A percentile compares a stretch with the other conserved stretches of the same genome.
These are phyloP conservation scores for Forbesichthys papilliferus DNA, from an alignment of 2,113 vertebrate species.

Conservation along the genomic window DNA sequence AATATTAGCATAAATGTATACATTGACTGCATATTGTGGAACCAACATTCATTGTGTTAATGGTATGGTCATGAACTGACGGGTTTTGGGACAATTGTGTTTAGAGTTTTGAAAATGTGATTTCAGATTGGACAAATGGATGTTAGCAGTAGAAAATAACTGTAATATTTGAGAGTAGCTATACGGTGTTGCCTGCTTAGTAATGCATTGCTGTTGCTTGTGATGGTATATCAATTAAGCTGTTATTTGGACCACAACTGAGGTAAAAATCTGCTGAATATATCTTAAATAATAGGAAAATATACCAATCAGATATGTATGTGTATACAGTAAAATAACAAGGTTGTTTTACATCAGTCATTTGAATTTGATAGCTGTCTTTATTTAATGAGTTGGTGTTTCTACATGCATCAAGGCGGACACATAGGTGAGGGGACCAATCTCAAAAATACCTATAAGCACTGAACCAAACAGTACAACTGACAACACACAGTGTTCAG, in stretches of 20 bases:
- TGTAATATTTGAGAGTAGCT: slow-evolving; percentile 71
- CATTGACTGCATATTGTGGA: too few relatives aligned
- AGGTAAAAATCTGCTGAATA: slow-evolving; percentile 51
- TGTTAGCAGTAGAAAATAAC: too few relatives aligned
- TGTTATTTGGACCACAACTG: slow-evolving; percentile 60
- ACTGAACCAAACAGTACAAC: too few relatives aligned
- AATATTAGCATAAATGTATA: too few relatives aligned
- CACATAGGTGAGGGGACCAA: too few relatives aligned
- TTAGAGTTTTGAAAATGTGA: too few relatives aligned
- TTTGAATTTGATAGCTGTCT: neutral
- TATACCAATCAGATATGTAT: slow-evolving; percentile 38
- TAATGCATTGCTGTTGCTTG: slow-evolving; percentile 36
- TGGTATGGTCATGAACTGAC: too few relatives aligned
- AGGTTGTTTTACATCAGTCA: slow-evolving; percentile 21
- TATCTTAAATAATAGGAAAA: slow-evolving; percentile 48
- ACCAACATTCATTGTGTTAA: too few relatives aligned
- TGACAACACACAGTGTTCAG: too few relatives aligned
- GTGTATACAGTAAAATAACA: slow-evolving; percentile 14
- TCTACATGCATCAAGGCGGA: neutral
- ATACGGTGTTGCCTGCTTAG: slow-evolving; percentile 46
- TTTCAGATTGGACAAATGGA: too few relatives aligned
- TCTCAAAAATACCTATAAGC: too few relatives aligned
- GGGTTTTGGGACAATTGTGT: too few relatives aligned
- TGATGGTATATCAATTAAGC: slow-evolving; percentile 61
- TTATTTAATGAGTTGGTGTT: neutral